Conservation (phyloP, 1,140 invertebrate genomes). For the Aphaenogaster floridana region DNA sequence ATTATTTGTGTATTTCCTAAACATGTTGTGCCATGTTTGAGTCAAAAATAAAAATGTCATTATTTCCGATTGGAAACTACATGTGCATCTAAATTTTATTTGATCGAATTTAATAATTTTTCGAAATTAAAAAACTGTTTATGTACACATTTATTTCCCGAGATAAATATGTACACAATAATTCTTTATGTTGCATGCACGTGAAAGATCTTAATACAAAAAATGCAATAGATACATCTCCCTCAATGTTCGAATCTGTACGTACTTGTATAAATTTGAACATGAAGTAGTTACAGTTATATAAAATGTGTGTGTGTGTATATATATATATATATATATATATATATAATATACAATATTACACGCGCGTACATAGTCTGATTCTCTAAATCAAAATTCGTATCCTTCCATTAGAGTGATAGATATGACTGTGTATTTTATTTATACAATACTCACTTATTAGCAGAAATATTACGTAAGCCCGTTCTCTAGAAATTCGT, state of each 20-base stretch:
- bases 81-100: conserved; percentile 39
- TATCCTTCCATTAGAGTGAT: not conserved
- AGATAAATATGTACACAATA: conserved; percentile 6
- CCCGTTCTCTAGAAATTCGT: not conserved
- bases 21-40: conserved; percentile 10
- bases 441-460: not conserved
- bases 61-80: conserved; percentile 4
- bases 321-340: too few relatives aligned
- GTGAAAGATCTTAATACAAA: conserved; percentile 11
- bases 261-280: conserved; percentile 21
- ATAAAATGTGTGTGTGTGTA: not conserved
- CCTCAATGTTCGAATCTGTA: not conserved
- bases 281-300: not conserved
- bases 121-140: not conserved
- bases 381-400: conserved; percentile 25
- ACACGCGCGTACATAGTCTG: not conserved
- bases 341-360: conserved; percentile 7
- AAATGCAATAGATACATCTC: conserved; percentile 14
- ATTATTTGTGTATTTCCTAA: not conserved
- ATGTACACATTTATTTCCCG: conserved; percentile 2
- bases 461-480: conserved; percentile 34
- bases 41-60: conserved; percentile 3
- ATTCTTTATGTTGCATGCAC: not conserved
- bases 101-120: conserved; percentile 20
- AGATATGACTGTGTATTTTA: conserved; percentile 1